A percentile compares a stretch with the other conserved stretches of the same genome.
Conservation (phyloP, 2,888 invertebrate genomes). For the Heterodera filipjevi region DNA sequence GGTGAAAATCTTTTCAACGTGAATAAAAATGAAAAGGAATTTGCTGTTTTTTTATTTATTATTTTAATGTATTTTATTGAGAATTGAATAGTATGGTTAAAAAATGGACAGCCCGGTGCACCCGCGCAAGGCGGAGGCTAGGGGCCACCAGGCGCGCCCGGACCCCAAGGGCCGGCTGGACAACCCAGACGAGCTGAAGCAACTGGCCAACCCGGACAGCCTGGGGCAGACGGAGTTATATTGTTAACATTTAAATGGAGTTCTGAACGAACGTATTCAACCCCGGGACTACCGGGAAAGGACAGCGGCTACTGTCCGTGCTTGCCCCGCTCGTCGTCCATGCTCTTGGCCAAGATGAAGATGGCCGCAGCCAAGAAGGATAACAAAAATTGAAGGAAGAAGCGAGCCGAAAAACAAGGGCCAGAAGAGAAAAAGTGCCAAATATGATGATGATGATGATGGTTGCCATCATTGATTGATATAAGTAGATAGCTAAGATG, state of each 20-base stretch:
- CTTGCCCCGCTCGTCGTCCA: constrained; percentile 25
- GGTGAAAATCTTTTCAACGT: too few species aligned
- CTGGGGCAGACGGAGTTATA: not conserved
- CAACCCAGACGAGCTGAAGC: constrained; percentile 45
- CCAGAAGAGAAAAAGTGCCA: too few species aligned
- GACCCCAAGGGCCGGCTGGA: constrained; percentile 52
- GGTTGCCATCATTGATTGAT: too few species aligned
- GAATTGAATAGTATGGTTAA: too few species aligned
- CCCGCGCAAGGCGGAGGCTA: constrained; percentile 30
- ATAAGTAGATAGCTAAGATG: too few species aligned
- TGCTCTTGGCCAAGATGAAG: not conserved
- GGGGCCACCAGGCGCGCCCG: constrained; percentile 51
- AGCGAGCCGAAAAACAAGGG: not conserved
- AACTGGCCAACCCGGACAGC: constrained; percentile 46
- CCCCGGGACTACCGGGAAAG: not conserved
- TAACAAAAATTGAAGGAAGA: not conserved
- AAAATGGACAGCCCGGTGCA: too few species aligned
- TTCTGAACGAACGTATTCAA: too few species aligned
- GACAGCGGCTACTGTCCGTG: constrained; percentile 33
- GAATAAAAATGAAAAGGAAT: too few species aligned
- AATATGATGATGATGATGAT: not conserved
- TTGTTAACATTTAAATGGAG: constrained; percentile 18
- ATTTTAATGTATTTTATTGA: too few species aligned
- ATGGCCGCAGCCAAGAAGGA: not conserved
- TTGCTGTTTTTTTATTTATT: too few species aligned